Conservation (phyloP, 2,888 invertebrate genomes). For the Toxonevra muliebris region DNA sequence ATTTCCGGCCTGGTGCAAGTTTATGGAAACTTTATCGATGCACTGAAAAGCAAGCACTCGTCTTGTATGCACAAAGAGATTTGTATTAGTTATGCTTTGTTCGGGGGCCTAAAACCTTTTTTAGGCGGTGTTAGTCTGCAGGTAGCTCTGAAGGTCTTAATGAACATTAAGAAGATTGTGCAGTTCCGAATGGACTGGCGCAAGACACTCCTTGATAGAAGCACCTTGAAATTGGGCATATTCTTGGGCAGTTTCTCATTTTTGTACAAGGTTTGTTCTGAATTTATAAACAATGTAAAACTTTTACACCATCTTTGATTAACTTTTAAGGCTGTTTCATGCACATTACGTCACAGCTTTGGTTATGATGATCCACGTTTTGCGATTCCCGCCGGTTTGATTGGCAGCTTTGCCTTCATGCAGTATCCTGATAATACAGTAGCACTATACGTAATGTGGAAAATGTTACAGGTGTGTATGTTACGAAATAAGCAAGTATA, state of each 20-base stretch:
- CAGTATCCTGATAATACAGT: slow-evolving; percentile 81
- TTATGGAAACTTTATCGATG: slow-evolving; percentile 57
- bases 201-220: slow-evolving; percentile 67
- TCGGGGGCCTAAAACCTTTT: slow-evolving; percentile 69
- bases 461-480: slow-evolving; percentile 75
- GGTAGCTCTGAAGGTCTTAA: slow-evolving; percentile 69
- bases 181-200: slow-evolving; percentile 67
- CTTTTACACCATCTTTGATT: neutral
- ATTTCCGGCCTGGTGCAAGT: slow-evolving; percentile 53
- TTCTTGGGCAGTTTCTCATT: slow-evolving; percentile 77
- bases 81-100: slow-evolving; percentile 70
- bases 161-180: slow-evolving; percentile 69
- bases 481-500: neutral
- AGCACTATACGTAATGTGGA: slow-evolving; percentile 85
- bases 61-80: slow-evolving; percentile 72
- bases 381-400: slow-evolving; percentile 76
- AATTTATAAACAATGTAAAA: too few relatives aligned
- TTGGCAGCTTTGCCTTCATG: slow-evolving; percentile 76
- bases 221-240: slow-evolving; percentile 71
- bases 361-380: slow-evolving; percentile 71
- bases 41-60: slow-evolving; percentile 65
- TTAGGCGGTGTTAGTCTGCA: slow-evolving; percentile 72
- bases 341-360: slow-evolving; percentile 71
- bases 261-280: slow-evolving; percentile 71
- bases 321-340: slow-evolving; percentile 71